These are phyloP conservation scores for Leucozona laternaria DNA, from an alignment of 2,888 invertebrate genomes.

Conservation along the genomic window DNA sequence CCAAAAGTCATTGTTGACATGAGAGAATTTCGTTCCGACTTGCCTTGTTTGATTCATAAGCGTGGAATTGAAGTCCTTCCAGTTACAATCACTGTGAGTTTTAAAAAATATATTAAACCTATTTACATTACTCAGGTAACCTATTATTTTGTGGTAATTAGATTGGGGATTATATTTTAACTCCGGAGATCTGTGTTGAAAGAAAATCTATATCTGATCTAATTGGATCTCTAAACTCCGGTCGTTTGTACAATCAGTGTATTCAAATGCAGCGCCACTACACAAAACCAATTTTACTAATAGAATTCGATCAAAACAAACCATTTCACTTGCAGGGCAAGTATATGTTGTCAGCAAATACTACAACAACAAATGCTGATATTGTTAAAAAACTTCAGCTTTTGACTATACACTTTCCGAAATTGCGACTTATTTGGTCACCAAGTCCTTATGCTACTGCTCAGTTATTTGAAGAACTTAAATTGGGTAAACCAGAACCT, in stretches of 20 bases:
- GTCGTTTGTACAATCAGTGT: constrained; percentile 97
- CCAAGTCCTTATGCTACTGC: constrained; percentile 98
- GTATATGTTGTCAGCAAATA: constrained; percentile 91
- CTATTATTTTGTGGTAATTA: constrained; percentile 80
- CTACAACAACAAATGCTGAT: constrained; percentile 87
- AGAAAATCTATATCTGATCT: constrained; percentile 98
- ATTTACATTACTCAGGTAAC: background rate
- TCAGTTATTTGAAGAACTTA: constrained; percentile 97
- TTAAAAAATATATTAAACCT: background rate
- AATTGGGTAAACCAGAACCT: constrained; percentile 94
- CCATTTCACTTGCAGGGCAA: constrained; percentile 95
- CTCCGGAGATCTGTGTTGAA: constrained; percentile 98
- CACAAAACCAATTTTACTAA: constrained; percentile 93
- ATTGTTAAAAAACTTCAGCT: constrained; percentile 94
- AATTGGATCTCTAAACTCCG: constrained; percentile 97
- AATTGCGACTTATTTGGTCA: constrained; percentile 97
- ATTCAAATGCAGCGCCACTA: constrained; percentile 96
- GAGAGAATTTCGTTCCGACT: constrained; percentile 98
- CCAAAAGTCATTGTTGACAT: constrained; percentile 95
- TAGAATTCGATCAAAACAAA: constrained; percentile 98
- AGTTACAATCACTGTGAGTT: constrained; percentile 89
- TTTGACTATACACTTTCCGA: constrained; percentile 97
- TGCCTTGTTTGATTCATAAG: constrained; percentile 96
- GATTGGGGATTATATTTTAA: constrained; percentile 99
- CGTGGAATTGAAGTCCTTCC: constrained; percentile 96